Percentiles rank a stretch among this genome's conserved stretches.
phyloP scores from a whole-genome alignment of 2,888 invertebrate species.

The Autographa gamma region DNA sequence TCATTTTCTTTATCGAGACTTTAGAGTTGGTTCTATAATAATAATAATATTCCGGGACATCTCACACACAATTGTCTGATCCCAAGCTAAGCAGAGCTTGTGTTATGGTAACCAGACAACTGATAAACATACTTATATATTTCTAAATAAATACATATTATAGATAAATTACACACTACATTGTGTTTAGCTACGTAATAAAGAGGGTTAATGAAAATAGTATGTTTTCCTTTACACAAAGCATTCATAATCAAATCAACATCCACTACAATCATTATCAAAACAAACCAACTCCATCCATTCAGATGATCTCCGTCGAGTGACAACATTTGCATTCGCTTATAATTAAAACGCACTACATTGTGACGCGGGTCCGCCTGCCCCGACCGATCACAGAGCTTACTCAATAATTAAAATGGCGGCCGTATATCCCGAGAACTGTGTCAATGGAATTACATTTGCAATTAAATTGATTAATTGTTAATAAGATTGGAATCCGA shows the following conservation, averaged over 20 bases:
- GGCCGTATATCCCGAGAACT: not conserved
- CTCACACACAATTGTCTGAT: no score
- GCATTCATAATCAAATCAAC: not conserved
- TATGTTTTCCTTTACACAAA: no score
- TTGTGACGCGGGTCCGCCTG: not conserved
- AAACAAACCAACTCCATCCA: not conserved
- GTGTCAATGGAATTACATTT: not conserved
- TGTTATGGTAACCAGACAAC: no score
- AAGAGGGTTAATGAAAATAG: no score
- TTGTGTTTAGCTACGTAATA: no score
- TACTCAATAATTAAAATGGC: not conserved
- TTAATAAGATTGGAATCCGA: not conserved
- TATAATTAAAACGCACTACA: not conserved
- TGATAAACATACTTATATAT: no score
- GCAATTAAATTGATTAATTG: conserved; percentile 6
- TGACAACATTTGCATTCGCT: not conserved
- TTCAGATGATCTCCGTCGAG: not conserved
- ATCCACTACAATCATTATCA: not conserved
- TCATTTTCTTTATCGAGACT: no score
- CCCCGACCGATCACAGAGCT: not conserved
- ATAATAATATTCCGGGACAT: no score
- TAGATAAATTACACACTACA: no score
- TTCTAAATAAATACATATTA: no score
- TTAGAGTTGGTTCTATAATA: no score
- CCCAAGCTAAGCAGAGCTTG: no score